Conservation (phyloP, 2,113 vertebrate species). For the Cryptoleucopteryx plumbea region DNA sequence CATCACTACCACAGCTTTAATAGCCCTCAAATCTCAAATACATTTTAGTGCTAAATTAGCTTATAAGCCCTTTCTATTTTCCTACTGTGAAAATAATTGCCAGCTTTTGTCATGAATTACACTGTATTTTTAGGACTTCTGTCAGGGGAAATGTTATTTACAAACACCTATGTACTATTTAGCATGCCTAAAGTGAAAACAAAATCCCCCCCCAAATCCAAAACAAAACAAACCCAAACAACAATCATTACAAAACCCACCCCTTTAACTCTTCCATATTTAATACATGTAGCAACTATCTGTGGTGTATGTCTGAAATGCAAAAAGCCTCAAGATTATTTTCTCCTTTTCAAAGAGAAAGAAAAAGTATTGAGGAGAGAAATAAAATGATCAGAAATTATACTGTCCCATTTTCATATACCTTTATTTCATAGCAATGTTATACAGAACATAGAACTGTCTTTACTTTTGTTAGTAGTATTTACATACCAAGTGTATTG, state of each 20-base stretch:
- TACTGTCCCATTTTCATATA: background rate
- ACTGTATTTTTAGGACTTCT: background rate
- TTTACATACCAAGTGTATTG: background rate
- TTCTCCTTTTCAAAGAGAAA: background rate
- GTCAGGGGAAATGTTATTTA: background rate
- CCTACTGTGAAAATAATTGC: background rate
- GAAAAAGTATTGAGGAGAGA: background rate
- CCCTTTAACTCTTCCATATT: background rate
- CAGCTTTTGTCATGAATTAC: background rate
- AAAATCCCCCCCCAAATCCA: accelerated
- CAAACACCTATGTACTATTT: background rate
- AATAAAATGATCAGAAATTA: background rate
- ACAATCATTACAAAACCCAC: background rate
- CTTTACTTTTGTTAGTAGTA: background rate
- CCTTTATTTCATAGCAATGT: background rate
- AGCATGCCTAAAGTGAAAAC: background rate
- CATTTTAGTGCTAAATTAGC: background rate
- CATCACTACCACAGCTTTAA: background rate
- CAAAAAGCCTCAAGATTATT: background rate
- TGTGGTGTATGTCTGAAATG: background rate
- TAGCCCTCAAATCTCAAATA: background rate
- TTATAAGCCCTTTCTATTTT: background rate
- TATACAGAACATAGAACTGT: background rate
- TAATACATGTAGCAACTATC: background rate
- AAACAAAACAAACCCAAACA: accelerated